A percentile compares a stretch with the other conserved stretches of the same genome.
Evolutionary conservation across 2,888 invertebrate species (phyloP).

Genomic region (Ophion obscuratus): DNA sequence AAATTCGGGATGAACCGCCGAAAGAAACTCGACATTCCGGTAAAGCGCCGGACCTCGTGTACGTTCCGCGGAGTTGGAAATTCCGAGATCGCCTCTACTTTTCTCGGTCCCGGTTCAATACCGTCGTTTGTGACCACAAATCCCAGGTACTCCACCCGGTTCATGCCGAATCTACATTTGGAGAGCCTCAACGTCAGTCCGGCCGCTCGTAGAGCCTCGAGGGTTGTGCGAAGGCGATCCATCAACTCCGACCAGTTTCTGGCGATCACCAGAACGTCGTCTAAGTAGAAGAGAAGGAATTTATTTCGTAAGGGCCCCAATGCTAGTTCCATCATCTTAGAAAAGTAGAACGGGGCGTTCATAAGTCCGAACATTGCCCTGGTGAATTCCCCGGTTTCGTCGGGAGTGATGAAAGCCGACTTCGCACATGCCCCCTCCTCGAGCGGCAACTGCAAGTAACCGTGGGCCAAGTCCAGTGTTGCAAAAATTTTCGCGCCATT

Average conservation of each 20-base stretch:
- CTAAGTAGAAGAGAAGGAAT: constrained; percentile 62
- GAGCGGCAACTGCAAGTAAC: constrained; percentile 78
- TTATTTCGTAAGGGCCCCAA: constrained; percentile 50
- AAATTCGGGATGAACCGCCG: constrained; percentile 56
- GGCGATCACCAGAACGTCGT: constrained; percentile 71
- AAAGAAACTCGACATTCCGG: constrained; percentile 62
- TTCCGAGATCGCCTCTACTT: constrained; percentile 58
- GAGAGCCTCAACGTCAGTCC: not conserved
- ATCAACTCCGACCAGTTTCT: constrained; percentile 63
- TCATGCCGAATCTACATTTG: constrained; percentile 28
- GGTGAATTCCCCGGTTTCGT: constrained; percentile 78
- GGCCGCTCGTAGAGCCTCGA: constrained; percentile 11
- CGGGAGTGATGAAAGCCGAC: constrained; percentile 80
- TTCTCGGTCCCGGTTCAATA: constrained; percentile 64
- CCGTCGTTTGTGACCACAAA: constrained; percentile 70
- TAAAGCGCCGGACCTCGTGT: constrained; percentile 55
- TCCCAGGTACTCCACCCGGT: constrained; percentile 74
- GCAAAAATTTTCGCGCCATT: no score
- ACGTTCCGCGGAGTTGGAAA: constrained; percentile 54
- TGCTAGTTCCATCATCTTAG: constrained; percentile 76
- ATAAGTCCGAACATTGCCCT: constrained; percentile 80
- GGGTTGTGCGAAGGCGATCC: not conserved
- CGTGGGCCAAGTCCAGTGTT: constrained; percentile 37
- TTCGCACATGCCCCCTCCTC: constrained; percentile 72
- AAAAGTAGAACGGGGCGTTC: constrained; percentile 80